Base-by-base conservation (phyloP, 1,140 invertebrate genomes). In the Drosophila athabasca region DNA sequence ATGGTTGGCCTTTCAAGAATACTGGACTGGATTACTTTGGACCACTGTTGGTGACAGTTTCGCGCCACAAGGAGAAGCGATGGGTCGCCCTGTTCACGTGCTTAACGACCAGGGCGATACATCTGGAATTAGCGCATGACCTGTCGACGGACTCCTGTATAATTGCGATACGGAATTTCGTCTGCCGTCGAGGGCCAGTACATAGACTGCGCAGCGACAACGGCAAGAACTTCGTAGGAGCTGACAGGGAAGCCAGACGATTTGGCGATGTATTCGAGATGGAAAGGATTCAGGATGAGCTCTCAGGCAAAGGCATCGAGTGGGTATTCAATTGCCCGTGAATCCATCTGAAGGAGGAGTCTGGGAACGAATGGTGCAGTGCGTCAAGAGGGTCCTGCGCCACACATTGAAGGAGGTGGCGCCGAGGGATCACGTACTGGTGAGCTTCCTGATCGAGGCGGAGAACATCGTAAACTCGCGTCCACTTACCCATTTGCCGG, bases 381-480 rank as follows among this genome's bases (percentile, higher is more conserved):
- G 17, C 1, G 17, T 19, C 17, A 19, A 19, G 17, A 19, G 17
- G 17, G 17, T 19, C 17, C 17, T 19, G 17, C 17, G 24, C 24
- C 51, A 49, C n/a, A 59, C 46, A 8, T 11, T 59, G 46, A 19
- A 59, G 7, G 45, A 59, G 31, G 9, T 49, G 45, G 46, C 50
- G 13, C 51, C 52, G 17, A 48, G 22, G 50, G 44, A 68, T n/a
- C 57, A 54, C 8, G 44, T 54, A 4, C 13, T 68, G 51, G 43
- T 55, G 50, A 61, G 43, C 39, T 41, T 49, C 7, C 44, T 55
- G 35, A 62, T 61, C 6, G 65, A 61, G 15, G 58, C 50, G 35
- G 50, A 62, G 22, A 62, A 55, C 26, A 29, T 62, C 3, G 59
- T 70, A 4, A 24, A 6, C 5, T 24, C 24, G 24, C 24, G 24